A percentile compares a stretch with the other conserved stretches of the same genome.
Conservation (phyloP, 2,113 vertebrate species). For the Odontesthes bonariensis region DNA sequence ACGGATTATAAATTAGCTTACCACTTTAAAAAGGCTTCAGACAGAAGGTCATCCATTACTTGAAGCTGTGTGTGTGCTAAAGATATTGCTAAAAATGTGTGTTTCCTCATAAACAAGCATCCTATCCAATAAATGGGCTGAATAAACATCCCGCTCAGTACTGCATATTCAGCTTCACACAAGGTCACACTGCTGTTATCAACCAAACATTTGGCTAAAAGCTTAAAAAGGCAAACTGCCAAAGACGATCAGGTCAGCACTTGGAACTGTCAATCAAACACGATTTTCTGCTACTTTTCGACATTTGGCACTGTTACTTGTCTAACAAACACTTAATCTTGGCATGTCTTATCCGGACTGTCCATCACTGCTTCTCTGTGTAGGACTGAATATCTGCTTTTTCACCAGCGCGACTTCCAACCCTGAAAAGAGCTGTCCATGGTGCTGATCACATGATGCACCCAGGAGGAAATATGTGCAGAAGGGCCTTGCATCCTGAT, state of each 20-base stretch:
- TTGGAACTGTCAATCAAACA: constrained; percentile 33
- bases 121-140: constrained; percentile 23
- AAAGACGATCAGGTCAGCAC: not conserved
- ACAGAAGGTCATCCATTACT: constrained; percentile 18
- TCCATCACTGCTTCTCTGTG: not conserved
- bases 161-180: constrained; percentile 26
- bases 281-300: not conserved
- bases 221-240: constrained; percentile 29
- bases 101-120: constrained; percentile 34
- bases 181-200: constrained; percentile 17
- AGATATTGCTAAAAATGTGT: constrained; percentile 19
- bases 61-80: not conserved
- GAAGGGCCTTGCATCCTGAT: not conserved
- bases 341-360: constrained; percentile 6
- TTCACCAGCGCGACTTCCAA: not conserved
- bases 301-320: constrained; percentile 29
- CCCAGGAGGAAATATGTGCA: not conserved
- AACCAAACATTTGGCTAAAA: constrained; percentile 37
- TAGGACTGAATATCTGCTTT: not conserved
- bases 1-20: constrained; percentile 13
- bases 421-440: constrained; percentile 2
- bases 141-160: constrained; percentile 25
- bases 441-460: constrained; percentile 7
- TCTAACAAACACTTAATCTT: constrained; percentile 30
- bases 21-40: constrained; percentile 21